Conservation (phyloP, 1,140 invertebrate species). For the Hypothenemus hampei region DNA sequence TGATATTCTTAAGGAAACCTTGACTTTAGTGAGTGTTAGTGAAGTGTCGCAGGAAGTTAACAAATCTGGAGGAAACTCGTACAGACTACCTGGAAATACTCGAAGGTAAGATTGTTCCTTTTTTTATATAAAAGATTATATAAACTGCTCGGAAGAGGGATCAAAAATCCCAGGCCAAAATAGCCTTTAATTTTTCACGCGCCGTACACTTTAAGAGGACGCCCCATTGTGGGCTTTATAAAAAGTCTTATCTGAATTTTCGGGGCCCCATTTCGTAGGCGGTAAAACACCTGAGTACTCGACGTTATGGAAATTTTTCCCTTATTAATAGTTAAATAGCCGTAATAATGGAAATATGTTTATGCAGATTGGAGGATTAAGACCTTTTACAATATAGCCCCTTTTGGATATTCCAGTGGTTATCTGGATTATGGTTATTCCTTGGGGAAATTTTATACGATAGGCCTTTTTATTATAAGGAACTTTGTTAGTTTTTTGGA, state of each 20-base stretch:
- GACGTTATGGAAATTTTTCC: conserved; percentile 24
- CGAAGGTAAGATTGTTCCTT: conserved; percentile 7
- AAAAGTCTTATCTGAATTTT: conserved; percentile 24
- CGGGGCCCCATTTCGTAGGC: conserved; percentile 12
- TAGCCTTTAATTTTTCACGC: conserved; percentile 24
- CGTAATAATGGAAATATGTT: conserved; percentile 22
- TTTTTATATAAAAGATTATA: not conserved
- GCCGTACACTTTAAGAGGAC: conserved; percentile 10
- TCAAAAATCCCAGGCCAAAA: conserved; percentile 11
- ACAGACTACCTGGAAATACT: conserved; percentile 10
- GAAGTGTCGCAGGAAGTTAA: not conserved
- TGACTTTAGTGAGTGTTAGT: conserved; percentile 8
- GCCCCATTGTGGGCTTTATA: conserved; percentile 24
- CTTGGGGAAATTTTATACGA: no score
- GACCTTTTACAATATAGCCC: conserved; percentile 17
- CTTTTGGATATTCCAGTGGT: conserved; percentile 7
- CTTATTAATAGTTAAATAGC: conserved; percentile 27
- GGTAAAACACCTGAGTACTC: conserved; percentile 25
- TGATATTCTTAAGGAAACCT: conserved; percentile 33
- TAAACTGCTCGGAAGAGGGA: not conserved
- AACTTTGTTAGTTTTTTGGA: no score
- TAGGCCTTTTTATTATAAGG: no score
- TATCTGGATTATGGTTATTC: no score
- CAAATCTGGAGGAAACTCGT: conserved; percentile 1
- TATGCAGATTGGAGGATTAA: conserved; percentile 20